Evolutionary conservation across 2,888 invertebrate genomes (phyloP).

Genomic region (Chrysodeixis includens): DNA sequence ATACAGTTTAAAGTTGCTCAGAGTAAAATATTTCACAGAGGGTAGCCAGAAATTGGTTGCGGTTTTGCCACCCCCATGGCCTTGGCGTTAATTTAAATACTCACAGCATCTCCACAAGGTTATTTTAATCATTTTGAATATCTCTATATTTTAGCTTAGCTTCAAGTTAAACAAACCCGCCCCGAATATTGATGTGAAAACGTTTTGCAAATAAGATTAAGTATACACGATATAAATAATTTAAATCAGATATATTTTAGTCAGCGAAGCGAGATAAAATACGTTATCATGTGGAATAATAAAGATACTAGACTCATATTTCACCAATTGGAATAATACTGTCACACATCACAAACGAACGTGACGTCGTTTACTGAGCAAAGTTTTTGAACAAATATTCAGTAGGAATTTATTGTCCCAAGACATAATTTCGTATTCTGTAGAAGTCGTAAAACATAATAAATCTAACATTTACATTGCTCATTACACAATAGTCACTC

Average conservation of each 20-base stretch:
- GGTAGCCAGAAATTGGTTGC: conserved; percentile 37
- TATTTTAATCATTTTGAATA: conserved; percentile 16
- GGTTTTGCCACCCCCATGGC: conserved; percentile 32
- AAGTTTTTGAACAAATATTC: conserved; percentile 11
- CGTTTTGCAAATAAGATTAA: background rate
- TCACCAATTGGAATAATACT: conserved; percentile 11
- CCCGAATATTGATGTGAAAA: background rate
- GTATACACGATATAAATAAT: background rate
- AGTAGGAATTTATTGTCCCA: conserved; percentile 1
- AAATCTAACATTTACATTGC: conserved; percentile 23
- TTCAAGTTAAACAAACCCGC: background rate
- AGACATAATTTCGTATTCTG: conserved; percentile 7
- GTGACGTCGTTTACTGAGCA: conserved; percentile 1
- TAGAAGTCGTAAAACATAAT: conserved; percentile 15
- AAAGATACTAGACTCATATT: conserved; percentile 6
- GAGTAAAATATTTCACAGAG: conserved; percentile 42
- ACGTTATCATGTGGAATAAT: conserved; percentile 29
- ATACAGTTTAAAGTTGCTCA: conserved; percentile 21
- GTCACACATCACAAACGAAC: conserved; percentile 1
- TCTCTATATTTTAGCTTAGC: conserved; percentile 6
- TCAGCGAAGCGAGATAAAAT: conserved; percentile 35
- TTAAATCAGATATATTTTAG: conserved; percentile 8
- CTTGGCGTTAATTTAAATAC: conserved; percentile 37
- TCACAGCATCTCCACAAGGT: conserved; percentile 10
- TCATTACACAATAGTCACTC: conserved; percentile 16